Percentiles rank a stretch among this genome's conserved stretches.
Conservation (phyloP, 2,113 vertebrate genomes). For the Nothoprocta pentlandii region DNA sequence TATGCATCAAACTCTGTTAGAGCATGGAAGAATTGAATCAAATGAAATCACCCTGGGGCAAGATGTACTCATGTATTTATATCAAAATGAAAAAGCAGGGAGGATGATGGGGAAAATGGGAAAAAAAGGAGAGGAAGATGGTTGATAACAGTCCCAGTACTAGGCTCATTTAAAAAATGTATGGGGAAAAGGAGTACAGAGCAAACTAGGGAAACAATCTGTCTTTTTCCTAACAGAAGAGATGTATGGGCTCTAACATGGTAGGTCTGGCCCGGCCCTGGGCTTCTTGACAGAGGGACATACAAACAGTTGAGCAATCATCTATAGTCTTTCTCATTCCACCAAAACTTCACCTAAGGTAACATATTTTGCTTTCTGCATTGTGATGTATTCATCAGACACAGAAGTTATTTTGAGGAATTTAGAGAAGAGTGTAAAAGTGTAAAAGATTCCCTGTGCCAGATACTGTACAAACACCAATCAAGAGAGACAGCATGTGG, state of each 20-base stretch:
- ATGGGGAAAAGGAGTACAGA: not conserved
- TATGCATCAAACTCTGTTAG: not conserved
- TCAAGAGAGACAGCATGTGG: not conserved
- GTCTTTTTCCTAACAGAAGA: not conserved
- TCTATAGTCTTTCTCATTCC: not conserved
- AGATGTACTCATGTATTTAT: not conserved
- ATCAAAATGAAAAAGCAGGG: not conserved
- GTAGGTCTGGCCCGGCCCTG: too few relatives aligned
- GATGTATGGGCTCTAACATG: not conserved
- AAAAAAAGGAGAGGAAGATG: not conserved
- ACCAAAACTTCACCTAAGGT: not conserved
- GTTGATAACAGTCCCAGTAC: not conserved
- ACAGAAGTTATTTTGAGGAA: not conserved
- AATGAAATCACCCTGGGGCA: not conserved
- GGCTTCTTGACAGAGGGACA: not conserved
- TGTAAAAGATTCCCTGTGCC: not conserved
- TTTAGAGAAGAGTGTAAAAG: not conserved
- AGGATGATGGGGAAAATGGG: not conserved
- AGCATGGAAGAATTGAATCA: not conserved
- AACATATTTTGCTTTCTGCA: not conserved
- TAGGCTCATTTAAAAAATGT: not conserved
- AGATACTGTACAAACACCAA: not conserved
- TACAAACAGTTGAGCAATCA: not conserved
- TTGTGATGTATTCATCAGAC: not conserved
- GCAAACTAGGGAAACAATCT: not conserved